A percentile compares a stretch with the other conserved stretches of the same genome.
phyloP scores from a whole-genome alignment of 1,140 invertebrate species.

The Micrasema longulum region DNA sequence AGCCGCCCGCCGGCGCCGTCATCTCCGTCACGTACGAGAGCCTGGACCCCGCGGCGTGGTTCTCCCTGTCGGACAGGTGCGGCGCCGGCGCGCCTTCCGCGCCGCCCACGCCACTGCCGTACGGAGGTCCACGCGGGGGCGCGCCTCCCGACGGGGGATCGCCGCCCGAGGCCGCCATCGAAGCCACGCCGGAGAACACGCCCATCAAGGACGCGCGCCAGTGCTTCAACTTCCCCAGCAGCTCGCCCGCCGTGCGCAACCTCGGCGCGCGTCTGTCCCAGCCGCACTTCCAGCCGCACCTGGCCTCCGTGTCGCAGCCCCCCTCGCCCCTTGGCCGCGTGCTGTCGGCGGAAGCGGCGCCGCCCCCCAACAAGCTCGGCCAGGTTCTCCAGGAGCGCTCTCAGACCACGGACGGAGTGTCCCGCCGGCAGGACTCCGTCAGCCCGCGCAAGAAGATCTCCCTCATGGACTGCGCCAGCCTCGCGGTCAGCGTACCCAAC shows the following conservation, averaged over 20 bases:
- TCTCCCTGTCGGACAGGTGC: conserved; percentile 60
- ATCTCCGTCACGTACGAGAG: conserved; percentile 33
- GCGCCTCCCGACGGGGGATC: conserved; percentile 70
- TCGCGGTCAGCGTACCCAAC: conserved; percentile 50
- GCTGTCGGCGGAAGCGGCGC: conserved; percentile 46
- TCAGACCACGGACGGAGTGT: conserved; percentile 56
- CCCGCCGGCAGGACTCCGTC: conserved; percentile 56
- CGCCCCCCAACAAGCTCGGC: conserved; percentile 60
- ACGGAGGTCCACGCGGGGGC: conserved; percentile 49
- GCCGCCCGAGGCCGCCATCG: conserved; percentile 84
- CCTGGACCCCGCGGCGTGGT: conserved; percentile 58
- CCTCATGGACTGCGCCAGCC: conserved; percentile 35
- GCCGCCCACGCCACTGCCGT: conserved; percentile 66
- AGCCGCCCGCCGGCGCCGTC: conserved; percentile 18
- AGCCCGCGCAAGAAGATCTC: conserved; percentile 47
- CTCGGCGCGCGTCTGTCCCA: conserved; percentile 59
- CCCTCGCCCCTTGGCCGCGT: conserved; percentile 70
- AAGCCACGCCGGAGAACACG: conserved; percentile 89
- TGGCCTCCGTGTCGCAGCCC: conserved; percentile 68
- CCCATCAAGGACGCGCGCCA: conserved; percentile 76
- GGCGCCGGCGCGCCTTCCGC: conserved; percentile 59
- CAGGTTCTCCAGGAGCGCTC: conserved; percentile 61
- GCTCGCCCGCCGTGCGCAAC: conserved; percentile 74
- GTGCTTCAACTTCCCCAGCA: conserved; percentile 63
- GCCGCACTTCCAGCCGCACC: conserved; percentile 52